Percentiles rank a stretch among this genome's conserved stretches.
These are phyloP conservation scores for Beroe ovata DNA, from an alignment of 37 sponge, comb jelly and placozoan genomes.

Conservation along the genomic window DNA sequence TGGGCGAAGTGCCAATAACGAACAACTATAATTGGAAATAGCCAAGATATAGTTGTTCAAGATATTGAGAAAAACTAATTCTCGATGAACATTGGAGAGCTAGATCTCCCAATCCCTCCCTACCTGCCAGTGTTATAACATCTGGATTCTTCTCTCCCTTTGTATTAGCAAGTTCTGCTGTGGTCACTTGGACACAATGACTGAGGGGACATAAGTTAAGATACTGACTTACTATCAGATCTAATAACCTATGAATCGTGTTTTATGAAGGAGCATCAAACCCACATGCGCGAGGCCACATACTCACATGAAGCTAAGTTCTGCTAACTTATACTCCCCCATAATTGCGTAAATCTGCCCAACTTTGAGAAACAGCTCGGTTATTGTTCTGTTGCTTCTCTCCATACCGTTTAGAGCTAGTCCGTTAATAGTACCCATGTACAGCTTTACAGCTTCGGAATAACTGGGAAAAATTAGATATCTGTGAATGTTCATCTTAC, in stretches of 20 bases:
- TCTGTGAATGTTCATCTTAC: neutral
- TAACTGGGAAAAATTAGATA: no score
- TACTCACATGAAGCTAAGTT: conserved; percentile 53
- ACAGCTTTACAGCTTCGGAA: conserved; percentile 9
- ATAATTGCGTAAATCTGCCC: conserved; percentile 57
- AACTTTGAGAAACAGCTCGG: conserved; percentile 51
- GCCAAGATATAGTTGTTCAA: no score
- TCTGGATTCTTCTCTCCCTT: neutral
- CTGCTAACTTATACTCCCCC: conserved; percentile 32
- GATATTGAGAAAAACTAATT: no score
- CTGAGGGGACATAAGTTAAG: no score
- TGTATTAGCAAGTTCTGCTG: neutral
- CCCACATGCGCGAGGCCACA: no score
- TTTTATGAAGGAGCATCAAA: no score
- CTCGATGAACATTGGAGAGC: no score
- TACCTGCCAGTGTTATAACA: conserved; percentile 17
- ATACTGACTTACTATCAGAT: no score
- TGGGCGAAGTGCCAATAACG: no score
- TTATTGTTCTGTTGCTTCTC: conserved; percentile 18
- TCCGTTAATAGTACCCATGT: conserved; percentile 67
- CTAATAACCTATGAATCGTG: no score
- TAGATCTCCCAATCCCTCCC: no score
- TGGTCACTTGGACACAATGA: conserved; percentile 21
- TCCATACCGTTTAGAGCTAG: conserved; percentile 41
- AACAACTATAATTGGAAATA: no score